phyloP scores from a whole-genome alignment of 2,113 vertebrate genomes.

The Odobenus rosmarus region DNA sequence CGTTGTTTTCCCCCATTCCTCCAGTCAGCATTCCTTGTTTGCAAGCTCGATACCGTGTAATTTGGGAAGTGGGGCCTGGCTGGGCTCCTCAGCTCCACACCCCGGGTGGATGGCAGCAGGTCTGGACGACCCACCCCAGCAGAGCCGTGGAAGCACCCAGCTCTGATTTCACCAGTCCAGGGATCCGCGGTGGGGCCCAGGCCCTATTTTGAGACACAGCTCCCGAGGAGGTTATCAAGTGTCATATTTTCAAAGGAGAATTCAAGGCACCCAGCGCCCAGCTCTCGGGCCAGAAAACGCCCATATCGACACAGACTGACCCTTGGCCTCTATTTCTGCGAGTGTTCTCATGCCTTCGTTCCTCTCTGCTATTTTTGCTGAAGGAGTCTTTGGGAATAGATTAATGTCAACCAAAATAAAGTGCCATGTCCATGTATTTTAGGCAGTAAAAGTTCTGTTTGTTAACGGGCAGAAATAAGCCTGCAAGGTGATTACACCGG shows the following conservation, averaged over 20 bases:
- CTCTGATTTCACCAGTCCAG: slow-evolving; percentile 34
- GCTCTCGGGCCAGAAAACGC: not conserved
- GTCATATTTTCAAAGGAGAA: slow-evolving; percentile 64
- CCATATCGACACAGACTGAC: rapidly evolving
- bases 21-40: rapidly evolving
- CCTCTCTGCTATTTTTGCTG: not conserved
- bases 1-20: rapidly evolving
- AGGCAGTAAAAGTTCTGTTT: not conserved
- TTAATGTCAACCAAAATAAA: not conserved
- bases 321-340: not conserved
- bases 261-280: not conserved
- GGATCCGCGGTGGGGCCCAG: not conserved
- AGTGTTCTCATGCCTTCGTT: not conserved
- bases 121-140: not conserved
- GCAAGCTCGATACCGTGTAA: too few relatives aligned
- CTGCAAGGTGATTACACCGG: too few relatives aligned
- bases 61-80: not conserved
- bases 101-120: rapidly evolving
- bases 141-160: not conserved
- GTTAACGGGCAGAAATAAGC: not conserved
- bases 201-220: slow-evolving; percentile 73
- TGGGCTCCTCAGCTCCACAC: not conserved
- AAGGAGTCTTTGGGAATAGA: not conserved
- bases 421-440: too few relatives aligned
- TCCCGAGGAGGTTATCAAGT: slow-evolving; percentile 47